These are phyloP conservation scores for Pseudoatta argentina DNA, from an alignment of 1,140 invertebrate species.

Conservation along the genomic window DNA sequence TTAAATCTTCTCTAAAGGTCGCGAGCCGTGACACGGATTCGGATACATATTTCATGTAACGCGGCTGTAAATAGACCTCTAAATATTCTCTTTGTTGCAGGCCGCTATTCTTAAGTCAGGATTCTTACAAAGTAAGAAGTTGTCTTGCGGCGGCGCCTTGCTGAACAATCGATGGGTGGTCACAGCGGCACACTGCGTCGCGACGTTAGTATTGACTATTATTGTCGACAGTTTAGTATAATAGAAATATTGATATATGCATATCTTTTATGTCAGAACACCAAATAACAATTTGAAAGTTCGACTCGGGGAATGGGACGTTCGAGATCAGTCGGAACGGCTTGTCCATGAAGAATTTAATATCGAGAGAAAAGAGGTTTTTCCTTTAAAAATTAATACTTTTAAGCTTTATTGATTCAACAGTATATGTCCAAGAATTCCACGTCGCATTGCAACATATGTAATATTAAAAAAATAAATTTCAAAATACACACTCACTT, in stretches of 20 bases:
- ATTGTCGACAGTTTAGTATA: neutral
- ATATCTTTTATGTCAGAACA: conserved; percentile 86
- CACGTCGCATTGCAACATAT: neutral
- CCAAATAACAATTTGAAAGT: conserved; percentile 95
- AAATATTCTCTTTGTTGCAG: conserved; percentile 77
- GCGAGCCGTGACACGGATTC: conserved; percentile 32
- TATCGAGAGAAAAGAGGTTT: conserved; percentile 95
- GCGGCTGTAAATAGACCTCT: neutral
- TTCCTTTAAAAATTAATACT: conserved; percentile 11
- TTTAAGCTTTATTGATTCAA: neutral
- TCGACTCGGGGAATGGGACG: conserved; percentile 96
- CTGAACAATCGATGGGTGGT: conserved; percentile 96
- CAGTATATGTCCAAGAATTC: neutral
- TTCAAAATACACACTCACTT: neutral
- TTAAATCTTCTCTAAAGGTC: conserved; percentile 45
- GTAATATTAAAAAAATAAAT: neutral
- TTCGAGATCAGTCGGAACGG: conserved; percentile 93
- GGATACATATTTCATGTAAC: conserved; percentile 48
- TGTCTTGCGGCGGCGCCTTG: conserved; percentile 96
- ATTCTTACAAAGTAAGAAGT: conserved; percentile 94
- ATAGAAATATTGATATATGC: conserved; percentile 66
- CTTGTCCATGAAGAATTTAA: conserved; percentile 95
- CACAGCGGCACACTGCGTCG: conserved; percentile 95
- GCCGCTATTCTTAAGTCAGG: conserved; percentile 97
- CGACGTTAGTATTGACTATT: conserved; percentile 90